A percentile compares a stretch with the other conserved stretches of the same genome.
phyloP scores from a whole-genome alignment of 2,797 vertebrate genomes.

The Rhinophrynus dorsalis region DNA sequence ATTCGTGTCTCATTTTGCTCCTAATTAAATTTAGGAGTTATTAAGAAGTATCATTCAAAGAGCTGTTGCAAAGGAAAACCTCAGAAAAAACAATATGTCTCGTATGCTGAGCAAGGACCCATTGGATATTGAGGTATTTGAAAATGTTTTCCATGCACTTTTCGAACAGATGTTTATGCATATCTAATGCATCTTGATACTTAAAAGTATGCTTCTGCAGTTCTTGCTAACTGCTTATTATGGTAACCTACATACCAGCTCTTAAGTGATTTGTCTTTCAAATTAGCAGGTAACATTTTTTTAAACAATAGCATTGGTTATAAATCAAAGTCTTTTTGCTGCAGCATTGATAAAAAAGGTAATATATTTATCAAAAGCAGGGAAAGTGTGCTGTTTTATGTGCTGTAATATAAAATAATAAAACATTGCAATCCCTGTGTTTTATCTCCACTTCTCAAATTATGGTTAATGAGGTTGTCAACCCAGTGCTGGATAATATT shows the following conservation, averaged over 20 bases:
- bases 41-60: neutral
- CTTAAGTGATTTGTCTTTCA: conserved; percentile 30
- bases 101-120: conserved; percentile 75
- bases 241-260: conserved; percentile 40
- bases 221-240: conserved; percentile 41
- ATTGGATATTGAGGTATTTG: conserved; percentile 81
- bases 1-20: too few species aligned
- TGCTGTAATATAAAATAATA: too few species aligned
- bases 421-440: too few species aligned
- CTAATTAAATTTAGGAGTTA: too few species aligned
- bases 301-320: conserved; percentile 28
- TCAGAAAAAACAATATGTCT: conserved; percentile 61
- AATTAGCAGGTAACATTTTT: conserved; percentile 41
- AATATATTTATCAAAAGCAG: too few species aligned
- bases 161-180: conserved; percentile 43
- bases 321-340: conserved; percentile 21
- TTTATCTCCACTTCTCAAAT: too few species aligned
- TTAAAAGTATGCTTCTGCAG: conserved; percentile 20
- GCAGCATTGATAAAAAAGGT: too few species aligned
- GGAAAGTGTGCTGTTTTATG: too few species aligned
- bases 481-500: too few species aligned
- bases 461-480: too few species aligned
- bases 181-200: conserved; percentile 28
- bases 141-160: conserved; percentile 32
- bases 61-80: neutral